Evolutionary conservation across 2,113 vertebrate species (phyloP).

Genomic region (Corythornis cristatus): DNA sequence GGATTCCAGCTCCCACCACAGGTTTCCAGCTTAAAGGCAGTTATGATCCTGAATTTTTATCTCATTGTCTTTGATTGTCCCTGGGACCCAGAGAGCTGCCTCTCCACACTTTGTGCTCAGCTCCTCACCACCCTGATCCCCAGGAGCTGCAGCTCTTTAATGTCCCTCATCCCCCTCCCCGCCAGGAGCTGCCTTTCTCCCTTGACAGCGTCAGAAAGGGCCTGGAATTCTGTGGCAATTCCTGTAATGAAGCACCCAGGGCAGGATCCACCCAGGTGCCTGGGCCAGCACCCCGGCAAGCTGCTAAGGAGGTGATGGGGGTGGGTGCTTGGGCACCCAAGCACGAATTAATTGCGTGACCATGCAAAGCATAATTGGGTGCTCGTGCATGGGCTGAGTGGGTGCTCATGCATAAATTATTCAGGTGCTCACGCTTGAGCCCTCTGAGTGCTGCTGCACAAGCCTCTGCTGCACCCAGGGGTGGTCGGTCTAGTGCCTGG

Average conservation of each 20-base stretch:
- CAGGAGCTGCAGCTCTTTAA: background rate
- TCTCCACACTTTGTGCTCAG: background rate
- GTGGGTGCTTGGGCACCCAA: background rate
- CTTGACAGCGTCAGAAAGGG: background rate
- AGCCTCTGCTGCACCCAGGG: fast-evolving
- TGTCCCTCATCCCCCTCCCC: background rate
- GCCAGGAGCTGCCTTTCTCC: background rate
- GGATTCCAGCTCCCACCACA: background rate
- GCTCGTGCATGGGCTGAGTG: background rate
- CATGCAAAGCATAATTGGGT: background rate
- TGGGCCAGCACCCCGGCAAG: background rate
- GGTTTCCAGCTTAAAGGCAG: background rate
- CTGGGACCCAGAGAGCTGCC: background rate
- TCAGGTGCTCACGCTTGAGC: background rate
- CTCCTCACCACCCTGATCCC: background rate
- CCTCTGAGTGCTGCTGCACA: background rate
- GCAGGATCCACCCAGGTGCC: background rate
- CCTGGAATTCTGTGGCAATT: fast-evolving
- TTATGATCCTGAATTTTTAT: background rate
- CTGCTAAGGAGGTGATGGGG: fast-evolving
- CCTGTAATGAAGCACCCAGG: fast-evolving
- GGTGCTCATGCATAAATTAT: background rate
- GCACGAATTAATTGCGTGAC: background rate
- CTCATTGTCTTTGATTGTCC: background rate
- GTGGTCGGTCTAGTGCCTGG: fast-evolving